Base-by-base conservation (phyloP, 2,888 invertebrate species). In the Andrena trimmerana region DNA sequence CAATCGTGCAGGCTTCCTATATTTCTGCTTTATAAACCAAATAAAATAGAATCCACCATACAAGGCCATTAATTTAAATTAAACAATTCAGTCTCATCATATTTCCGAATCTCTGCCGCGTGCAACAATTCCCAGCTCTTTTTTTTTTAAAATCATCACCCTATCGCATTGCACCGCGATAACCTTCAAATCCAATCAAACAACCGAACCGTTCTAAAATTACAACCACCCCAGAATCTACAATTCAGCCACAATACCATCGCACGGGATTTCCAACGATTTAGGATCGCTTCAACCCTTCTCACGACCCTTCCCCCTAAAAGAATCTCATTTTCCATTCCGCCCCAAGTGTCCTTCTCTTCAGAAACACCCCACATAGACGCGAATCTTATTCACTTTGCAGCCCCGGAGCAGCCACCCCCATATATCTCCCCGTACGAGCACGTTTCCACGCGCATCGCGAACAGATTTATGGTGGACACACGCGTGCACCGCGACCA, bases 391-490 rank as follows among this genome's bases (percentile, higher is more conserved):
- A 50, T 69, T 50, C 69, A 33, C 54, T 27, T 57, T 27, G 16
- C 24, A 27, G 54, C n/a, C 24, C n/a, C 20, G 63, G 63, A 50
- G 36, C 10, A 10, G 7, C 16, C 16, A 10, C 1, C 24, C 24
- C 0, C 42, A 16, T 13, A 29, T 69, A 36, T n/a, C n/a, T 24
- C 13, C 50, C 1, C 3, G 27, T 65, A 59, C 29, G 16, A 59
- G 33, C 42, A 24, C 70, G 48, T 60, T 60, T 31, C 60, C 60
- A 42, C 27, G 57, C n/a, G 59, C 63, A 65, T 36, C 50, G n/a
- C n/a, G 57, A n/a, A 50, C 65, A 36, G 69, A 79, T 79, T 79
- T 78, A 70, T 78, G 78, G 69, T 65, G 59, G 59, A 65, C 65
- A 42, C 59, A 59, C 54, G 65, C 50, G 50, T 60, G 59, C 16